Base-by-base conservation (phyloP, 1,140 invertebrate genomes). In the Colletes gigas region DNA sequence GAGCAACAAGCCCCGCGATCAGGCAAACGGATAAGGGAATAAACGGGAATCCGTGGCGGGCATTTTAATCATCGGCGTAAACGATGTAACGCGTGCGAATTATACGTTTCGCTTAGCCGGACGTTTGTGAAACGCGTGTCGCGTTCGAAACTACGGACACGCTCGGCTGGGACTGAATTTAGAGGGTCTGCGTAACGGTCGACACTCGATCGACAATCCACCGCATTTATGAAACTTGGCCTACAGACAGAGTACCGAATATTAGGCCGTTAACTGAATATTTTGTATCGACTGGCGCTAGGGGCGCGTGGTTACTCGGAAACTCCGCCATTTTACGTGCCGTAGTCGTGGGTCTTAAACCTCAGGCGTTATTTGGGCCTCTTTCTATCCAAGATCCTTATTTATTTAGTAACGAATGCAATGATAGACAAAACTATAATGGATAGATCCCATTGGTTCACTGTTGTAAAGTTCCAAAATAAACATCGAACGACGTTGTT, bases 21-120 rank as follows among this genome's bases (percentile, higher is more conserved):
- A 9, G 19, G 5, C 57, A 54, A 76, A 21, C 47, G 73, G 73
- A 52, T 76, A 66, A 67, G 60, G n/a, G 47, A 74, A 70, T 65
- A 70, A 67, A 60, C 21, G 44, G 52, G 78, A 75, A 73, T 73
- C 82, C 80, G 73, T 74, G 79, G 63, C 68, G 75, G 70, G 76
- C 60, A 30, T 72, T 72, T 78, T 72, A 65, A 71, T 78, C 68
- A 55, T 65, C 59, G 59, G 6, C 7, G 60, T 65, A 65, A 73
- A 79, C 69, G 70, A 73, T 62, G 76, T 78, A 71, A 71, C 76
- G 76, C 76, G 67, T 21, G 76, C 59, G 76, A 71, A 78, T 78
- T 68, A 68, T 63, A 68, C 63, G 75, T 69, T 54, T 55, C 73
- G 73, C 47, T 75, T 75, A 41, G 73, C 73, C 60, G 47, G n/a